Percentiles rank a stretch among this genome's conserved stretches.
Evolutionary conservation across 2,888 invertebrate genomes (phyloP).

Genomic region (Shargacucullia verbasci): DNA sequence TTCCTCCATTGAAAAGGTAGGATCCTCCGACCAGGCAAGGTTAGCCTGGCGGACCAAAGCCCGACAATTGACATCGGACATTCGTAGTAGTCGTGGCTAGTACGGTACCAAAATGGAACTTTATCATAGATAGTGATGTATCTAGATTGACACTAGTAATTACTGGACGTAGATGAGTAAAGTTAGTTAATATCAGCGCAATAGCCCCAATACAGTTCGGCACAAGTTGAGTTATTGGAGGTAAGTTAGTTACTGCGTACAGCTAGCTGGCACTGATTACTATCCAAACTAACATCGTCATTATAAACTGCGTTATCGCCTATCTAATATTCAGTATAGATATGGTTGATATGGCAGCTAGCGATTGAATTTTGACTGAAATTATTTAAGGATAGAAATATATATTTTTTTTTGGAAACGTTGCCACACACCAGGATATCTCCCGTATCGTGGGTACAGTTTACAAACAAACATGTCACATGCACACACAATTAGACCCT

Average conservation of each 20-base stretch:
- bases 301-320: slow-evolving; percentile 1
- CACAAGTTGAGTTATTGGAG: slow-evolving; percentile 32
- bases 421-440: too few species aligned
- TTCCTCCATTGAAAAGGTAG: too few species aligned
- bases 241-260: slow-evolving; percentile 14
- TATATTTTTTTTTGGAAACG: too few species aligned
- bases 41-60: too few species aligned
- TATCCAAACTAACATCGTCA: slow-evolving; percentile 3
- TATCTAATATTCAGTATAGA: not conserved
- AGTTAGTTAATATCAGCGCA: slow-evolving; percentile 41
- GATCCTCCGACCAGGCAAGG: too few species aligned
- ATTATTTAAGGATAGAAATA: too few species aligned
- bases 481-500: too few species aligned
- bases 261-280: not conserved
- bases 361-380: slow-evolving; percentile 3
- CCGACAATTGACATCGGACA: too few species aligned
- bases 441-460: too few species aligned
- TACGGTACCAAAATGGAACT: too few species aligned
- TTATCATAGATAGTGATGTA: slow-evolving; percentile 16
- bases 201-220: slow-evolving; percentile 24
- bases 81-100: too few species aligned
- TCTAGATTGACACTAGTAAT: slow-evolving; percentile 34
- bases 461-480: too few species aligned
- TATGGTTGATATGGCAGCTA: slow-evolving; percentile 14
- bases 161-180: slow-evolving; percentile 32